These are phyloP conservation scores for Paradoxurus hermaphroditus DNA, from an alignment of 2,113 vertebrate genomes.

Conservation along the genomic window DNA sequence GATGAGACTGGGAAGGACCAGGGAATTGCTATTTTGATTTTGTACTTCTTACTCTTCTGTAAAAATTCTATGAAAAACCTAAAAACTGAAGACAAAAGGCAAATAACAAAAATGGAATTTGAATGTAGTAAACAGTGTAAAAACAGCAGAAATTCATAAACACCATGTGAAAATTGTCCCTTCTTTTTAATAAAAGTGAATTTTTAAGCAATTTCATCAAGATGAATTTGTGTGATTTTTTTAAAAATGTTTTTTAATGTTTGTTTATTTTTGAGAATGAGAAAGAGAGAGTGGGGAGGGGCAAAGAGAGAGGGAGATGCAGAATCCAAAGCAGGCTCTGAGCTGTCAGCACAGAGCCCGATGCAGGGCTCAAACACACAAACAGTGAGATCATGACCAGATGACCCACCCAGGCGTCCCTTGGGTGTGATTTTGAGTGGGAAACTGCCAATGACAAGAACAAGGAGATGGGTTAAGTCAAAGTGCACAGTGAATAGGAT, in stretches of 20 bases:
- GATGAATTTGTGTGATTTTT: neutral
- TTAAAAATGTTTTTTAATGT: too few species aligned
- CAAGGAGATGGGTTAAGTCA: neutral
- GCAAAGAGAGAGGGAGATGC: too few species aligned
- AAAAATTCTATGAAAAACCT: neutral
- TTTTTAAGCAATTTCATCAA: neutral
- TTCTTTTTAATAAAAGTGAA: neutral
- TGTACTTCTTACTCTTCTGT: neutral
- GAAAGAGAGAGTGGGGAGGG: too few species aligned
- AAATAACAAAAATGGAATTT: neutral
- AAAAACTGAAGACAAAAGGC: neutral
- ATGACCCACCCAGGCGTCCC: too few species aligned
- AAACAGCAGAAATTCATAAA: neutral
- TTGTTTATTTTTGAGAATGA: too few species aligned
- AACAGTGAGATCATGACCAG: too few species aligned
- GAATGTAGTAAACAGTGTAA: neutral
- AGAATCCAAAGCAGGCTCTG: too few species aligned
- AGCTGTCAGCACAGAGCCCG: too few species aligned
- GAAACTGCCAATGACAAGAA: neutral
- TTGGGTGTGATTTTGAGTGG: neutral
- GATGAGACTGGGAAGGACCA: neutral
- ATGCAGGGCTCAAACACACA: too few species aligned
- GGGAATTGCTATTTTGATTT: neutral
- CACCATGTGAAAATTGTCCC: neutral
- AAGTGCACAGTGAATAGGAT: too few species aligned